Base-by-base conservation (phyloP, 2,113 vertebrate species). In the Marmota flaviventris region DNA sequence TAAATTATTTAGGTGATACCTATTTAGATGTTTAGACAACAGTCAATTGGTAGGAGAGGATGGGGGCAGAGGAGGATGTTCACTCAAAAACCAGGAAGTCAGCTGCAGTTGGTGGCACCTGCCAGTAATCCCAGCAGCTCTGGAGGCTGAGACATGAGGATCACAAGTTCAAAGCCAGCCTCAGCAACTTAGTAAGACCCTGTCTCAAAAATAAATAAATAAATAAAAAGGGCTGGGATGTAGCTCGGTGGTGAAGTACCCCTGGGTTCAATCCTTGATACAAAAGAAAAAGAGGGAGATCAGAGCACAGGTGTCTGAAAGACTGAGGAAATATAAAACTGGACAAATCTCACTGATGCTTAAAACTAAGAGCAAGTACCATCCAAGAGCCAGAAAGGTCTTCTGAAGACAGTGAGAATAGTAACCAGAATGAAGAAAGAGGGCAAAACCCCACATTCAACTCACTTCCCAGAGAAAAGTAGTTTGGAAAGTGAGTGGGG, bases 21-120 rank as follows among this genome's bases (percentile, higher is more conserved):
- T 96, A 61, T 92, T 96, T 93, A 86, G 92, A 83, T 67, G 32
- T 86, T 69, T 77, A 96, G 81, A 53, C 70, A 92, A 85, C 29
- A 53, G 83, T 65, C 25, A 86, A n/a, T 39, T 29, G 20, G n/a
- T 37, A 34, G 27, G 42, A 39, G 42, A 20, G 63, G 39, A 39
- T 39, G 24, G n/a, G 32, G 20, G 17, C 34, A 13, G 17, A 17
- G 20, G 56, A n/a, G 69, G 27, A 51, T 75, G 45, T 77, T 89
- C 58, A 84, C 86, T 76, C 51, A 69, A 89, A 90, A 78, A 34
- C 10, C n/a, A 75, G 29, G 20, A 16, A 58, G 20, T 16, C 7
- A 58, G 56, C 20, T 20, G 20, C 24, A 20, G 56, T 45, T 58
- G 56, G 56, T 17, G 18, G 8, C 45, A 45, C 56, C 56, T 20